Evolutionary conservation across 1,140 invertebrate species (phyloP).

Genomic region (fruit fly (Drosophila melanogaster)): Release_6_plus_ISO1_MT NT_037436.4:6615501-6616000

Average conservation of each 20-base stretch:
- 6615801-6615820: no score
- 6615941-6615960: conserved; percentile 58
- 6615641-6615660: neutral
- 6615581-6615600: conserved; percentile 19
- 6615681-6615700: neutral
- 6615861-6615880: no score
- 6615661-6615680: neutral
- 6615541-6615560: conserved; percentile 25
- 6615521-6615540: conserved; percentile 20
- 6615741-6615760: neutral
- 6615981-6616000: conserved; percentile 40
- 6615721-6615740: conserved; percentile 18
- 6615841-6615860: no score
- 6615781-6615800: neutral
- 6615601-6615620: conserved; percentile 18
- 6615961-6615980: conserved; percentile 13
- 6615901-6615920: conserved; percentile 51
- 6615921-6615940: conserved; percentile 25
- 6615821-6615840: no score
- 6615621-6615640: conserved; percentile 42
- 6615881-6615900: conserved; percentile 36
- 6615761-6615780: neutral
- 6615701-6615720: neutral
- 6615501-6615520: neutral
- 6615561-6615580: conserved; percentile 45